These are phyloP conservation scores for Albula glossodonta DNA, from an alignment of 2,113 vertebrate species.

Conservation along the genomic window DNA sequence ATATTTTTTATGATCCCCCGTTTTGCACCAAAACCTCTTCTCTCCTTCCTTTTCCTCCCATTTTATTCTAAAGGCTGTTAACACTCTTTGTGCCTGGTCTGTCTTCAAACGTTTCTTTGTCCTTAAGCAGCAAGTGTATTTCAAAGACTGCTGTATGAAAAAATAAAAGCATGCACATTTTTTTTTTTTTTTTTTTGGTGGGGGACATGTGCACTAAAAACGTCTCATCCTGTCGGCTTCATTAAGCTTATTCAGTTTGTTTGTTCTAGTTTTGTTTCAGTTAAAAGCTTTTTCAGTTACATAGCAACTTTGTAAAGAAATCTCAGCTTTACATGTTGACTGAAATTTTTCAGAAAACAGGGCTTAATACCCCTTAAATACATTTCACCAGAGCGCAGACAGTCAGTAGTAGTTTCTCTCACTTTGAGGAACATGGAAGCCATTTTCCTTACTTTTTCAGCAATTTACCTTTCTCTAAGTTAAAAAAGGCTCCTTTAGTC, in stretches of 20 bases:
- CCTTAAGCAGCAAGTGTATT: conserved; percentile 11
- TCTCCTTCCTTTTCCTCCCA: not conserved
- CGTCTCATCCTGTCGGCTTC: no score
- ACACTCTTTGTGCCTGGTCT: not conserved
- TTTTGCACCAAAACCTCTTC: conserved; percentile 7
- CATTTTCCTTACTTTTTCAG: conserved; percentile 2
- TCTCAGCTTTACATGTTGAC: not conserved
- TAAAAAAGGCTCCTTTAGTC: not conserved
- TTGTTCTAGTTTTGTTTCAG: not conserved
- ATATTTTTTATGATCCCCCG: conserved; percentile 22
- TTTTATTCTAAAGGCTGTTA: conserved; percentile 19
- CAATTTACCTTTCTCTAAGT: not conserved
- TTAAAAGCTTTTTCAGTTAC: not conserved
- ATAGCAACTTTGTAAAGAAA: not conserved
- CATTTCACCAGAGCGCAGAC: conserved; percentile 1
- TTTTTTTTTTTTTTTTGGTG: no score
- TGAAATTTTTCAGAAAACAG: not conserved
- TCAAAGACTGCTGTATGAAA: not conserved
- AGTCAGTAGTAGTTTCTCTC: not conserved
- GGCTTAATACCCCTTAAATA: not conserved
- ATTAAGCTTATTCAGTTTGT: not conserved
- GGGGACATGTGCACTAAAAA: no score
- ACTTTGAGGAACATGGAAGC: conserved; percentile 7
- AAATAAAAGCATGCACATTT: not conserved
- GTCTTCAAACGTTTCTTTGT: conserved; percentile 15